These are phyloP conservation scores for Bolborhynchus lineola DNA, from an alignment of 2,113 vertebrate genomes.

Conservation along the genomic window DNA sequence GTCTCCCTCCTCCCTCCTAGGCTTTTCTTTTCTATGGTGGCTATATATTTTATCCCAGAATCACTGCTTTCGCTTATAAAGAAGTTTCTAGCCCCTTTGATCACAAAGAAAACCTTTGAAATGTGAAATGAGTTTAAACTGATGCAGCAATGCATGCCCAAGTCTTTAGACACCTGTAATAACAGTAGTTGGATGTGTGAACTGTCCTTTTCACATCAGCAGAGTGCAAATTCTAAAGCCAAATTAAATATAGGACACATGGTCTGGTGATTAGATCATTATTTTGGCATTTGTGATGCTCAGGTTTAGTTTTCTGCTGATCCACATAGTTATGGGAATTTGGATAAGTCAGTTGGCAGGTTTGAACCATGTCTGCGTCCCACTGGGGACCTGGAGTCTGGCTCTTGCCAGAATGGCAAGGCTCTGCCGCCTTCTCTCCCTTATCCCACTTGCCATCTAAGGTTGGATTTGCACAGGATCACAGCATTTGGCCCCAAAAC, in stretches of 20 bases:
- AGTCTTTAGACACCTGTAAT: conserved; percentile 62
- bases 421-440: not conserved
- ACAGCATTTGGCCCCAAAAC: not conserved
- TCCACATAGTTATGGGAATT: not conserved
- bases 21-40: not conserved
- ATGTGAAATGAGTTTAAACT: conserved; percentile 58
- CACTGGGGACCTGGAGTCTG: not conserved
- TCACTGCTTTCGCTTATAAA: conserved; percentile 22
- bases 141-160: not conserved
- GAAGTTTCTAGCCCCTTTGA: conserved; percentile 28
- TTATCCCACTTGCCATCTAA: not conserved
- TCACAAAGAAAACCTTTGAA: conserved; percentile 59
- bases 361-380: not conserved
- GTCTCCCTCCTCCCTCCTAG: not conserved
- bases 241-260: conserved; percentile 50
- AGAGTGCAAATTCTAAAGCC: conserved; percentile 30
- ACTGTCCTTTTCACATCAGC: not conserved
- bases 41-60: not conserved
- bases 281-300: conserved; percentile 25
- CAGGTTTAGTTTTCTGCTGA: conserved; percentile 30
- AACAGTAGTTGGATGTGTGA: conserved; percentile 34
- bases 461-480: not conserved
- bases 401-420: not conserved
- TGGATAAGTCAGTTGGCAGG: not conserved
- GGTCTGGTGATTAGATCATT: conserved; percentile 39